A percentile compares a stretch with the other conserved stretches of the same genome.
phyloP scores from a whole-genome alignment of 2,888 invertebrate species.

The Mylabris sibirica region DNA sequence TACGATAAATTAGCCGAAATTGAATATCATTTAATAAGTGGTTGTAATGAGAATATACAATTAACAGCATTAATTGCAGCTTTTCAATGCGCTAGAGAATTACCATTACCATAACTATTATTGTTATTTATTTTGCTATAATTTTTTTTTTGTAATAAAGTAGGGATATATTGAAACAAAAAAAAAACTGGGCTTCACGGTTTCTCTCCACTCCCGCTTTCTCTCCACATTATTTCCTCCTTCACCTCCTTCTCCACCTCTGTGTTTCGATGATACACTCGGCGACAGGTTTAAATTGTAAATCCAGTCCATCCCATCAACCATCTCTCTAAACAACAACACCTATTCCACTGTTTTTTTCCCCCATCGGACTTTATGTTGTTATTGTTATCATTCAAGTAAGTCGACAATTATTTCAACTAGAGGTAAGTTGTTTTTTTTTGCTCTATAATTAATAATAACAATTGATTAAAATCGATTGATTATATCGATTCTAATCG shows the following conservation, averaged over 20 bases:
- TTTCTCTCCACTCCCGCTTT: constrained; percentile 2
- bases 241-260: background rate
- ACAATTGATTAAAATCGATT: too few species aligned
- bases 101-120: constrained; percentile 55
- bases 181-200: background rate
- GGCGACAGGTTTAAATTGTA: background rate
- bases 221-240: background rate
- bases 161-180: background rate
- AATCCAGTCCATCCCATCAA: background rate
- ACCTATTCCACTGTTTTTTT: too few species aligned
- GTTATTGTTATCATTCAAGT: too few species aligned
- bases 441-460: too few species aligned
- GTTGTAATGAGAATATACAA: constrained; percentile 91
- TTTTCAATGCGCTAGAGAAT: constrained; percentile 79
- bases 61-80: constrained; percentile 87
- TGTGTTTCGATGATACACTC: background rate
- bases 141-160: background rate
- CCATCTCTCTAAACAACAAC: too few species aligned
- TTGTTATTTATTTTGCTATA: constrained; percentile 14
- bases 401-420: too few species aligned
- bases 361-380: too few species aligned
- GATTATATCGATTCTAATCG: too few species aligned
- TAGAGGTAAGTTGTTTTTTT: too few species aligned
- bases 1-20: constrained; percentile 89
- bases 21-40: constrained; percentile 84